Base-by-base conservation (phyloP, 2,888 invertebrate genomes). In the Stenodera caucasica region DNA sequence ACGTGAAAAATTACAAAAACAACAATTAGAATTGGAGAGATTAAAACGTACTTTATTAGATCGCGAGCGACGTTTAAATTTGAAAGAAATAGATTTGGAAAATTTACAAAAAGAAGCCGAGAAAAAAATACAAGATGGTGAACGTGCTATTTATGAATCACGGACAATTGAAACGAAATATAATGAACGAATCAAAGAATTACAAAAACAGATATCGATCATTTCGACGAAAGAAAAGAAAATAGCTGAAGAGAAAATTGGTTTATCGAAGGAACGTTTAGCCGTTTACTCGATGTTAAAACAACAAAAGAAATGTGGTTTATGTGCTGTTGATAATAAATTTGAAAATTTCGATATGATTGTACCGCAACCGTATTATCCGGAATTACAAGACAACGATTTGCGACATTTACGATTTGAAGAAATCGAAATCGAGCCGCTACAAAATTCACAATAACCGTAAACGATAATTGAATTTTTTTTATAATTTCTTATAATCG, bases 221-320 rank as follows among this genome's bases (percentile, higher is more conserved):
- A 70, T 87, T 15, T 82, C 84, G 18, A 73, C 77, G 11, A 81
- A 86, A 68, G 87, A 87, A 65, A 86, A 86, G 68, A 85, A 85
- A 67, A 81, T 87, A 35, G 85, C 86, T 0, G 84, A 82, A 73
- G 87, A 87, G 68, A 87, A 87, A 74, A 83, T 87, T 0, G 78
- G 81, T 2, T 70, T 87, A 9, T 86, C 86, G 0, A 83, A 85
- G 67, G 86, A 87, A 72, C 80, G 86, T 66, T 69, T 87, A 56
- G 80, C 80, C 58, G 74, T 86, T 26, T 85, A 86, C 63, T 84
- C 84, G 50, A 82, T 84, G 58, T 80, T 81, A 59, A 84, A 82
- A 68, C 81, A 83, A 54, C 67, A 66, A 68, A 79, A 83, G 32
- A 72, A 67, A 53, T 80, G 80, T 58, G 70, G 74, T 49, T 69